phyloP scores from a whole-genome alignment of 2,113 vertebrate genomes.

The Nibea albiflora region DNA sequence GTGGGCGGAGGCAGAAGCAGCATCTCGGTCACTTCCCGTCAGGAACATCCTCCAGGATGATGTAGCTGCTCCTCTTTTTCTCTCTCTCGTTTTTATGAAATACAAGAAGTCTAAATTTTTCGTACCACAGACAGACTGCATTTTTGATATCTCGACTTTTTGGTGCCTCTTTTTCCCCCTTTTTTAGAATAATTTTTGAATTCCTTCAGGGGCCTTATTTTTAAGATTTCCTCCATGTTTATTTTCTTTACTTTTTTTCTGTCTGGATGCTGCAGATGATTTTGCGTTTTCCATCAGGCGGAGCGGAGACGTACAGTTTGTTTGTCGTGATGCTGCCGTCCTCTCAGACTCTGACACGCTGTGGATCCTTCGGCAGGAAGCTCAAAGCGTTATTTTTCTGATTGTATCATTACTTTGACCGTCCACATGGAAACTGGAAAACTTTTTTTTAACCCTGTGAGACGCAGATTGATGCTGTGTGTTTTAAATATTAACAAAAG shows the following conservation, averaged over 20 bases:
- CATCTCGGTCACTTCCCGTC: conserved; percentile 97
- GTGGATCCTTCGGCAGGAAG: conserved; percentile 49
- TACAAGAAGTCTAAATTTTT: conserved; percentile 62
- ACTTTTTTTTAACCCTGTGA: not conserved
- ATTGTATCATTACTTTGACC: conserved; percentile 16
- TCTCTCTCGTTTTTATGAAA: conserved; percentile 67
- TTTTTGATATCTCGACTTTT: conserved; percentile 73
- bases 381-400: conserved; percentile 30
- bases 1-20: conserved; percentile 97
- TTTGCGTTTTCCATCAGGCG: conserved; percentile 64
- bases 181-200: conserved; percentile 49
- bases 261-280: conserved; percentile 63
- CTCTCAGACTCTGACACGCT: conserved; percentile 54
- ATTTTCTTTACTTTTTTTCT: conserved; percentile 68
- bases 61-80: conserved; percentile 82
- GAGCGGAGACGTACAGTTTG: not conserved
- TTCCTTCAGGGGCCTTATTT: conserved; percentile 80
- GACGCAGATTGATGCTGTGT: not conserved
- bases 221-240: conserved; percentile 77
- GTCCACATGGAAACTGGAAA: conserved; percentile 2
- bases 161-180: conserved; percentile 67
- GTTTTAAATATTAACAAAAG: no score
- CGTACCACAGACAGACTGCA: conserved; percentile 72
- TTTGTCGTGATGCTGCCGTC: conserved; percentile 2
- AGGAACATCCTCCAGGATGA: conserved; percentile 96